These are phyloP conservation scores for Drosophila eugracilis DNA, from an alignment of 1,140 invertebrate species.

Conservation along the genomic window DNA sequence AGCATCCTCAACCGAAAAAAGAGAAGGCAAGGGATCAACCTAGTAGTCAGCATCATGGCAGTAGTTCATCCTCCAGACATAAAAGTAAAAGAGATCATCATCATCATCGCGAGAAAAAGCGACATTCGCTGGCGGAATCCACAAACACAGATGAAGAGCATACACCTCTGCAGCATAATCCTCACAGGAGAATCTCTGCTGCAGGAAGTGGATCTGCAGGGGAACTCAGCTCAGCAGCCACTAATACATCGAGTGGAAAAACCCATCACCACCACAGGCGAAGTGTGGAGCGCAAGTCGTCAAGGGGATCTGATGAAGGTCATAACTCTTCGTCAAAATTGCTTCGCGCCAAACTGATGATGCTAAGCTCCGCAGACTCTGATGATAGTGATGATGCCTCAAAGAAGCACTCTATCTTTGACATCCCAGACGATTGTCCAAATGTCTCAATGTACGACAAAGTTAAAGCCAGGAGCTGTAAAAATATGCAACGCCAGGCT, in stretches of 20 bases:
- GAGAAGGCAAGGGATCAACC: constrained; percentile 41
- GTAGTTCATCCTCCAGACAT: constrained; percentile 61
- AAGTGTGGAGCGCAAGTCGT: constrained; percentile 72
- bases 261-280: constrained; percentile 61
- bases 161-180: constrained; percentile 48
- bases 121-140: constrained; percentile 74
- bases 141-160: constrained; percentile 76
- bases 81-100: constrained; percentile 78
- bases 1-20: constrained; percentile 40
- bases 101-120: constrained; percentile 80
- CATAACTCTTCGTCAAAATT: constrained; percentile 69
- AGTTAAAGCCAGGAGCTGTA: constrained; percentile 97
- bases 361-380: constrained; percentile 85
- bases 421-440: constrained; percentile 94
- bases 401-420: constrained; percentile 96
- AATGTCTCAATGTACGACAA: constrained; percentile 99
- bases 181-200: constrained; percentile 62
- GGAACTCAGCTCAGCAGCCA: constrained; percentile 56
- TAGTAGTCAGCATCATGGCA: constrained; percentile 67
- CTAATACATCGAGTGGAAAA: constrained; percentile 54
- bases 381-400: constrained; percentile 91
- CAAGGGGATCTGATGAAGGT: constrained; percentile 40
- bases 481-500: constrained; percentile 95
- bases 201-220: constrained; percentile 57
- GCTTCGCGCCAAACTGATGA: constrained; percentile 53